Base-by-base conservation (phyloP, 2,113 vertebrate species). In the Aythya baeri region DNA sequence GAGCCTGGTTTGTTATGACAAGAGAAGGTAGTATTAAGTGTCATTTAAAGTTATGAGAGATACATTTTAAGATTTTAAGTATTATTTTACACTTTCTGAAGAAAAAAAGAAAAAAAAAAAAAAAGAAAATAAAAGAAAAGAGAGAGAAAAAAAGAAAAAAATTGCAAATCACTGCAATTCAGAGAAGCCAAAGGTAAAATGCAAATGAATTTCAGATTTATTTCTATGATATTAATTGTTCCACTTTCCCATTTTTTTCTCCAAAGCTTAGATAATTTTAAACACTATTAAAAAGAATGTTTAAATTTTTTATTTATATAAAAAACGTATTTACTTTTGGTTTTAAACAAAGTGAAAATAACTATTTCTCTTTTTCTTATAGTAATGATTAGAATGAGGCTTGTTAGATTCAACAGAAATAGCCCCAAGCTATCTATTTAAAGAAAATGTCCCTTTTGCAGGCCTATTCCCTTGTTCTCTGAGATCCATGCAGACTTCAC, bases 1-100 rank as follows among this genome's bases (percentile, higher is more conserved):
- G 10, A 95, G 13, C 11, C 12, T 63, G 34, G 22, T 81, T 93
- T 90, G 62, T 66, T 95, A 63, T 75, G 86, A 93, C 73, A 92
- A 75, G 44, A 84, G 17, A 9, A 75, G 58, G 38, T 32, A 17
- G 11, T 54, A 82, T 86, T 83, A 84, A 43, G 26, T 65, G 62
- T 82, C 34, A 74, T 91, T 84, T 82, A 76, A 84, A 84, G 43
- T 82, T 79, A 68, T 63, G 7, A 23, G 52, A 94, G 61, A 41
- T 36, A 54, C 7, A 34, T 92, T 93, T 81, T 36, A 79, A 58
- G 73, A 55, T 78, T 67, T 58, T 23, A 86, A 88, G 34, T 66
- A 61, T 57, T 77, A 59, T 57, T 86, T 91, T 65, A 79, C 17
- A 46, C 32, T 61, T 63, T 26, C 0, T 4, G 15, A 9, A 16